These are phyloP conservation scores for Desmophyllum pertusum DNA, from an alignment of 92 coral and sea anemone species.

Conservation along the genomic window DNA sequence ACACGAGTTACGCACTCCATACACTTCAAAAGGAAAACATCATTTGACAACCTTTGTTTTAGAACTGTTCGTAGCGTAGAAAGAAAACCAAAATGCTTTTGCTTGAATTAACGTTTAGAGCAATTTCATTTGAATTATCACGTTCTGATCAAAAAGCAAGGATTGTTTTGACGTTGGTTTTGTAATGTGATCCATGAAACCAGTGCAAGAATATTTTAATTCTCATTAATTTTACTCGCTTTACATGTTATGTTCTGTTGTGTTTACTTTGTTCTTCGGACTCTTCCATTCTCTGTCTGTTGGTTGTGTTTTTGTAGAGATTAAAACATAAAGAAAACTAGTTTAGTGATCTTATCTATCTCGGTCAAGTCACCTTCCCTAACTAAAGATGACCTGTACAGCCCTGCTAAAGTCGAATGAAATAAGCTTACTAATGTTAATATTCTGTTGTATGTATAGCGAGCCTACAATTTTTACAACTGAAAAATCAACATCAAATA, in stretches of 20 bases:
- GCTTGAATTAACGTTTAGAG: not conserved
- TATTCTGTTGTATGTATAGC: not conserved
- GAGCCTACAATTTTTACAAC: not conserved
- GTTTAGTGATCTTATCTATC: not conserved
- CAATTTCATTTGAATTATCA: not conserved
- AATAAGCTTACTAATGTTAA: not conserved
- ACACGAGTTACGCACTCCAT: not conserved
- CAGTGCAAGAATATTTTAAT: not conserved
- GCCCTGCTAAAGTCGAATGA: not conserved
- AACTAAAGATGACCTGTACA: not conserved
- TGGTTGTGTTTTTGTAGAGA: not conserved
- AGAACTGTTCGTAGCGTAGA: too few species aligned
- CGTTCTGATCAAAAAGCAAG: not conserved
- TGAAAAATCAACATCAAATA: not conserved
- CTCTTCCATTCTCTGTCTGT: not conserved
- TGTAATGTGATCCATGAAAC: not conserved
- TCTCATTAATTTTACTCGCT: not conserved
- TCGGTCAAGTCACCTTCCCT: not conserved
- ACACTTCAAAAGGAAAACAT: not conserved
- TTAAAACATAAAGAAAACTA: not conserved
- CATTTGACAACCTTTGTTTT: not conserved
- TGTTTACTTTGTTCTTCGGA: slow-evolving; percentile 14
- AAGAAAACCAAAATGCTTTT: not conserved
- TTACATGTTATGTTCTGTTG: slow-evolving; percentile 26
- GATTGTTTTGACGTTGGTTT: not conserved